A percentile compares a stretch with the other conserved stretches of the same genome.
Conservation (phyloP, 2,113 vertebrate species). For the Camelus bactrianus region DNA sequence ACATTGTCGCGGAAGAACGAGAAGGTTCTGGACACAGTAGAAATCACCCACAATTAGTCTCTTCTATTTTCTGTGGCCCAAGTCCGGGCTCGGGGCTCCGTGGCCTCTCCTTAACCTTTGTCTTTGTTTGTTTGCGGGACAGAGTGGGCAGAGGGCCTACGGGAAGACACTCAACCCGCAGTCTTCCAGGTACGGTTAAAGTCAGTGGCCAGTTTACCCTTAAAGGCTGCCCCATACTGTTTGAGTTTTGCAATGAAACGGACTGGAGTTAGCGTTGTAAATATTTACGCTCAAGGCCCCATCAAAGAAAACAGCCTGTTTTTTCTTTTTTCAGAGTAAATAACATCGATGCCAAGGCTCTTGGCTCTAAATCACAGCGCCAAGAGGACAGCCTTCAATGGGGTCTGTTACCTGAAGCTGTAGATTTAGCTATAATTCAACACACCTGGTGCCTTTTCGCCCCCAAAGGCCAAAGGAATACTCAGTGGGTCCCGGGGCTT, state of each 20-base stretch:
- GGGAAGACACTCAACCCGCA: fast-evolving
- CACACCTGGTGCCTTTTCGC: fast-evolving
- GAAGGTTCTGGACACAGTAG: neutral
- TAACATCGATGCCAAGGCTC: neutral
- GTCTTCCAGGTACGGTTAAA: neutral
- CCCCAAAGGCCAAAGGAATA: too few relatives aligned
- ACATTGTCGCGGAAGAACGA: fast-evolving
- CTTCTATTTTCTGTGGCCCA: fast-evolving
- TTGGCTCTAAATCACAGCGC: neutral
- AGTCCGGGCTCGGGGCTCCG: neutral
- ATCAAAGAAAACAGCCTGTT: neutral
- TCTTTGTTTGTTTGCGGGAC: neutral
- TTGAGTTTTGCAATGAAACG: neutral
- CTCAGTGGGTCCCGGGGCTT: fast-evolving
- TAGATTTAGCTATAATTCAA: neutral
- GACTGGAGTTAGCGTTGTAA: conserved; percentile 64
- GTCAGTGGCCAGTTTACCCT: neutral
- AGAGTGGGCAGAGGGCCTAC: neutral
- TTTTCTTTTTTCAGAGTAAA: neutral
- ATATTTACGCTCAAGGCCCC: neutral
- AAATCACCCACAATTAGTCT: neutral
- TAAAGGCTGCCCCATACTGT: neutral
- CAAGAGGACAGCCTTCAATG: neutral
- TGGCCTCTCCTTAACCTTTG: neutral
- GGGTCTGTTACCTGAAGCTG: neutral